Percentiles rank a stretch among this genome's conserved stretches.
Conservation (phyloP, 1,140 invertebrate species). For the Venturia canescens region DNA sequence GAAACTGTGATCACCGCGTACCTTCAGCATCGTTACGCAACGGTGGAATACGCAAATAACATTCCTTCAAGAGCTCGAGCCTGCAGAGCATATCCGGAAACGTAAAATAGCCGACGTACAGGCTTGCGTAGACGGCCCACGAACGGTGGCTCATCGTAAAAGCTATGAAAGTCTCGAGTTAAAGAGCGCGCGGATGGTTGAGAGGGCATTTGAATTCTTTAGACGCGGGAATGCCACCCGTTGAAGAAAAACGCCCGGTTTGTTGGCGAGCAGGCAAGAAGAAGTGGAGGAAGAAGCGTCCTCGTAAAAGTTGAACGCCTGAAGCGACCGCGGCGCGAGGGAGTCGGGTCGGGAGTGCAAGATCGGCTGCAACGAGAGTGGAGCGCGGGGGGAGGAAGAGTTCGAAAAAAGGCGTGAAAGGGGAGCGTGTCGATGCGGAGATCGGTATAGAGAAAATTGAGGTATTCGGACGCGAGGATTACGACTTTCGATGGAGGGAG, state of each 20-base stretch:
- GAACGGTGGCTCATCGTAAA: conserved; percentile 17
- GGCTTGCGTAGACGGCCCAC: neutral
- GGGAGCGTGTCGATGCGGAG: too few relatives aligned
- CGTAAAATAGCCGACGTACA: neutral
- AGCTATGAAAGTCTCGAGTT: neutral
- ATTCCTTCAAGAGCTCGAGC: neutral
- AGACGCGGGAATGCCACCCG: conserved; percentile 3
- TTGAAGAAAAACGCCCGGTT: neutral
- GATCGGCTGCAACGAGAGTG: neutral
- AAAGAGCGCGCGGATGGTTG: neutral
- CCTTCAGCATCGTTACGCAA: neutral
- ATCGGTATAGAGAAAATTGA: too few relatives aligned
- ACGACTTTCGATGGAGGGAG: too few relatives aligned
- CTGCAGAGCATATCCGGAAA: neutral
- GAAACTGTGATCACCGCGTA: neutral
- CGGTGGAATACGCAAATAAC: neutral
- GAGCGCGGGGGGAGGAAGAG: too few relatives aligned
- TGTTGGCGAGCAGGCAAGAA: neutral
- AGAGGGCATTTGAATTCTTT: conserved; percentile 1
- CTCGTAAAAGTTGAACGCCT: conserved; percentile 12
- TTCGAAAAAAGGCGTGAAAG: too few relatives aligned
- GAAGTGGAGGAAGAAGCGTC: neutral
- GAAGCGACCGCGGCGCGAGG: neutral
- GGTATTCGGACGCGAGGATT: too few relatives aligned
- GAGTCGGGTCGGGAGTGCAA: neutral